A percentile compares a stretch with the other conserved stretches of the same genome.
These are phyloP conservation scores for Hypomecis atomaria DNA, from an alignment of 2,888 invertebrate genomes.

Conservation along the genomic window DNA sequence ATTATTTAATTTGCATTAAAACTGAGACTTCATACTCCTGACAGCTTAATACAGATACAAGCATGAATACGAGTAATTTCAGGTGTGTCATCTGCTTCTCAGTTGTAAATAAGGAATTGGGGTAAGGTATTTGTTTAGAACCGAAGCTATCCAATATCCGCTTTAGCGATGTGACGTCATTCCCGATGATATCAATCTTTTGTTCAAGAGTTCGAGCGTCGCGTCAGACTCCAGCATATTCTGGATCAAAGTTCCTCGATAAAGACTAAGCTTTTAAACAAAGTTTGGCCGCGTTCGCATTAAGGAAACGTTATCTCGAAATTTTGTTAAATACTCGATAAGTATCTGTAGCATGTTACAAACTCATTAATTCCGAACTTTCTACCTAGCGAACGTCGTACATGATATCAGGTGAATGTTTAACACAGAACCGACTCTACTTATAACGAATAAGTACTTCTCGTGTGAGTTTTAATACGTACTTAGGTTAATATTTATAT, in stretches of 20 bases:
- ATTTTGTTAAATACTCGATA: conserved; percentile 30
- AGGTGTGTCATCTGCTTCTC: no score
- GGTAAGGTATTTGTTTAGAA: no score
- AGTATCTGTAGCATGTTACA: conserved; percentile 18
- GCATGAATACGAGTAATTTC: no score
- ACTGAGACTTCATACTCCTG: not conserved
- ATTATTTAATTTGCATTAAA: conserved; percentile 1
- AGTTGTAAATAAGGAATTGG: no score
- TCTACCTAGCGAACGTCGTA: conserved; percentile 1
- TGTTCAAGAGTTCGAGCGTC: conserved; percentile 41
- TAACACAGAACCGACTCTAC: not conserved
- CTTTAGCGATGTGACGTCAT: conserved; percentile 30
- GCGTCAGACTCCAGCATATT: conserved; percentile 39
- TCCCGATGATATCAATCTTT: conserved; percentile 43
- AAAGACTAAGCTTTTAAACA: conserved; percentile 39
- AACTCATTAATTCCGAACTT: conserved; percentile 18
- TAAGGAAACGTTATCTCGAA: conserved; percentile 35
- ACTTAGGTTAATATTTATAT: not conserved
- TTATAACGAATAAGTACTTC: not conserved
- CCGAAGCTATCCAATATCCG: conserved; percentile 23
- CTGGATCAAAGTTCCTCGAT: conserved; percentile 43
- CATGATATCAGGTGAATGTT: not conserved
- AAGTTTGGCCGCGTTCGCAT: conserved; percentile 38
- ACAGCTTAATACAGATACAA: no score
- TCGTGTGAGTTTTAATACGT: not conserved